Evolutionary conservation across 1,140 invertebrate genomes (phyloP), one percentile per base, ranked within the genome.

Genomic region (Neotoxoptera formosana): DNA sequence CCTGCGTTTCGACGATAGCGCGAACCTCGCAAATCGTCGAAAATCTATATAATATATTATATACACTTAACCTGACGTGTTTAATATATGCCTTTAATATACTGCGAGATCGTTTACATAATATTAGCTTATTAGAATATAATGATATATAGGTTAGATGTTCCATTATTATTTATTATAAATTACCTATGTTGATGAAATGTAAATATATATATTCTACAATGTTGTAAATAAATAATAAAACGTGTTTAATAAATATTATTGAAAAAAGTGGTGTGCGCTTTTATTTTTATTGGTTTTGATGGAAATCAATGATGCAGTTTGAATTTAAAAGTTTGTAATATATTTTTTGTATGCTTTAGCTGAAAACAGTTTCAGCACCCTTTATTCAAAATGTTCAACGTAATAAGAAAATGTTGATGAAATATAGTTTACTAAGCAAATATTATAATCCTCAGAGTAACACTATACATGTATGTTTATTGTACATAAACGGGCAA

Each of bases 171-270:
- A 45, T 67, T 60, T 45, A 60, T 45, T 45, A 90, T 45, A 90
- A 45, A 90, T 60, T 90, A 90, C 23, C 56, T 47, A 90, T 90
- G 56, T 90, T 90, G 56, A 60, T 90, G 0, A 60, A 90, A 90
- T 90, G 89, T 90, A 90, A 41, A 90, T 90, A 89, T 56, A 89
- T 56, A 83, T 83, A 83, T 83, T 25, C 45, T 90, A 88, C n/a
- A 51, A 67, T 67, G 89, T 90, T 90, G 89, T 90, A 90, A 67
- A 90, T 90, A 90, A 90, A 88, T 34, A 11, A 90, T n/a, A 45
- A 36, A 30, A 67, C 25, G 36, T 90, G 53, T 67, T 67, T 60
- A 90, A 90, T n/a, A 47, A 47, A 86, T 34, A 88, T 25, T 67
- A 67, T 45, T 41, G 4, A 41, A 41, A 41, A 41, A 41, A 41